Base-by-base conservation (phyloP, 1,140 invertebrate species). In the Acyrthosiphon pisum region DNA sequence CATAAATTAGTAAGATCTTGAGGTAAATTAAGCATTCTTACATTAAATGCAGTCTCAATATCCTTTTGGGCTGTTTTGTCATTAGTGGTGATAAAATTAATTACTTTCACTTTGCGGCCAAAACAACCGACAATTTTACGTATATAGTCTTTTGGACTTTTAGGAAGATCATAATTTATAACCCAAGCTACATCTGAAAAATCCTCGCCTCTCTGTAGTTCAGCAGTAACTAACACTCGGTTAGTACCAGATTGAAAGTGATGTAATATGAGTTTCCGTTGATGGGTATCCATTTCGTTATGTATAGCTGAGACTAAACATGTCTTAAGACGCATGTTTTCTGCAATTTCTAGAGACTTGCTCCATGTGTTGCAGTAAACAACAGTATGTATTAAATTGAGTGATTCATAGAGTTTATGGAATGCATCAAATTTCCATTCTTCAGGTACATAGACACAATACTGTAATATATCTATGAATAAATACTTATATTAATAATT, bases 131-230 rank as follows among this genome's bases (percentile, higher is more conserved):
- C 14, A 53, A 93, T 56, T 35, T 26, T 93, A 37, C 81, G 81
- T 9, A 93, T 37, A 86, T 93, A 93, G 0, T 93, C 48, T 86
- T 93, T 93, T 11, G 81, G 6, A 56, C 26, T 93, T 50, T 41
- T 93, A 41, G 91, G 91, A 20, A 93, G 6, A 86, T 93, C 91
- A 44, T 93, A 93, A 93, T 93, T 93, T 53, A 93, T 56, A 22
- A 93, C n/a, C 91, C 81, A 93, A 35, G 7, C 26, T 84, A 93
- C 48, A 18, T 84, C 35, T 9, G 46, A 41, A 84, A 93, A 93
- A 50, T 93, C 9, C 14, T 86, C 91, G 26, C 76, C 91, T 26
- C 37, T 93, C n/a, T 44, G 14, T 35, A 93, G 86, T n/a, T 23
- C 48, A 41, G 68, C 22, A 41, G 91, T 93, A 41, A 93, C 30